Evolutionary conservation across 2,888 invertebrate genomes (phyloP).

Genomic region (Neoaliturus tenellus): DNA sequence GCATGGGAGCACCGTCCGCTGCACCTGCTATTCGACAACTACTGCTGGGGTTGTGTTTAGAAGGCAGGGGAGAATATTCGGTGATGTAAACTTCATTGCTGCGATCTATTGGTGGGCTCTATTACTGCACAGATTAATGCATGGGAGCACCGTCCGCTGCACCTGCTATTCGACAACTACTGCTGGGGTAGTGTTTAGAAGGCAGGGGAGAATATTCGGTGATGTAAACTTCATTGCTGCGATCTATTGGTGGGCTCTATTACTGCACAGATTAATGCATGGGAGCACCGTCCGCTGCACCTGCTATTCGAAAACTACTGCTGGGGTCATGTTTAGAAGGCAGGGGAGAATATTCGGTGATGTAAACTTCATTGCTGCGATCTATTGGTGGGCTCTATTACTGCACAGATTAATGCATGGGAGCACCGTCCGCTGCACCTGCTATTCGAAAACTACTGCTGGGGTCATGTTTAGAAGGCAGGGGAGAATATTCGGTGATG

Average conservation of each 20-base stretch:
- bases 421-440: background rate
- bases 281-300: background rate
- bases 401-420: slow-evolving; percentile 1
- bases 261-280: slow-evolving; percentile 25
- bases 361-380: background rate
- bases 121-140: slow-evolving; percentile 10
- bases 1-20: background rate
- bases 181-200: background rate
- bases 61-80: background rate
- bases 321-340: background rate
- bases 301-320: background rate
- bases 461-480: background rate
- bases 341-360: background rate
- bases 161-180: background rate
- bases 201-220: background rate
- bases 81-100: background rate
- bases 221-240: background rate
- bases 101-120: background rate
- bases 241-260: background rate
- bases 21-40: background rate
- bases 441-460: background rate
- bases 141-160: background rate
- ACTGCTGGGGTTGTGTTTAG: background rate
- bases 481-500: background rate
- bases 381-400: background rate